These are phyloP conservation scores for Muscicapa adusta DNA, from an alignment of 2,113 vertebrate species.

Conservation along the genomic window DNA sequence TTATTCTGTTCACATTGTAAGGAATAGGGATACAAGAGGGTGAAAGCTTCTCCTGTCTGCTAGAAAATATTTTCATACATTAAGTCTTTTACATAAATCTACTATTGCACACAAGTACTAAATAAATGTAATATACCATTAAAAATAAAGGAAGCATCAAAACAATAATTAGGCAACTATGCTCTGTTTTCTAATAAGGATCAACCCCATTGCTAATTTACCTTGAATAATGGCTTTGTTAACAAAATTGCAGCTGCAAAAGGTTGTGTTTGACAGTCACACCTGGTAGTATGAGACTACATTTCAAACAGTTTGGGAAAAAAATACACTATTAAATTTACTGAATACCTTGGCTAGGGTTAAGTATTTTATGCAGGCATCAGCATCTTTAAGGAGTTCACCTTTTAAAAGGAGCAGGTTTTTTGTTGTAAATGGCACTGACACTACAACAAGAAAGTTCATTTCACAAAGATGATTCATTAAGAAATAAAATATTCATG, in stretches of 20 bases:
- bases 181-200: background rate
- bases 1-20: background rate
- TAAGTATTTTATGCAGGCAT: slow-evolving; percentile 71
- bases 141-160: background rate
- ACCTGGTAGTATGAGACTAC: background rate
- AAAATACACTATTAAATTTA: background rate
- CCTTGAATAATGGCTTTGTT: slow-evolving; percentile 27
- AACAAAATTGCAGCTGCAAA: slow-evolving; percentile 3
- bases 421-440: slow-evolving; percentile 83
- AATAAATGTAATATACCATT: background rate
- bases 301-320: slow-evolving; percentile 6
- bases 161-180: background rate
- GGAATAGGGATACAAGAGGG: background rate
- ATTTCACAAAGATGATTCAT: slow-evolving; percentile 90
- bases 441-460: slow-evolving; percentile 88
- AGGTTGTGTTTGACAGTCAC: background rate
- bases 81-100: background rate
- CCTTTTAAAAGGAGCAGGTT: slow-evolving; percentile 79
- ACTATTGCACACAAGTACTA: background rate
- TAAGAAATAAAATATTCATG: slow-evolving; percentile 93
- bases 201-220: slow-evolving; percentile 31
- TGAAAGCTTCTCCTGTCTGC: background rate
- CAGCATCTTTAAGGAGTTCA: slow-evolving; percentile 77
- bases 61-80: background rate
- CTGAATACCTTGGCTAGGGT: slow-evolving; percentile 61